Conservation (phyloP, 2,888 invertebrate genomes). For the Cephus spinipes region DNA sequence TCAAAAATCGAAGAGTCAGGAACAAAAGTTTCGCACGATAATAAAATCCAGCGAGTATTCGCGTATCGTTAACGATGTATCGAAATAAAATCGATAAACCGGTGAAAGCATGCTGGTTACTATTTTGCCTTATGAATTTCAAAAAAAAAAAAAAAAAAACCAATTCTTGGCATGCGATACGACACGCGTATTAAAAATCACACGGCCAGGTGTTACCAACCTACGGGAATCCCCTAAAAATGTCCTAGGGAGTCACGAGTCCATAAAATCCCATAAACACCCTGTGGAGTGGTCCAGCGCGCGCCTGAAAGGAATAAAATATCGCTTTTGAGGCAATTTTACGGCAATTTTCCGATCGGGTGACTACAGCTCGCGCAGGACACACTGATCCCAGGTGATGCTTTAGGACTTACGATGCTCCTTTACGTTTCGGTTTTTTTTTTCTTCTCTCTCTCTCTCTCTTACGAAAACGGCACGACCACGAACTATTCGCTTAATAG, state of each 20-base stretch:
- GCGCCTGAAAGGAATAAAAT: conserved; percentile 58
- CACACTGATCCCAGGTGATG: conserved; percentile 12
- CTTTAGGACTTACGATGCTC: conserved; percentile 2
- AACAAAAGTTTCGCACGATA: neutral
- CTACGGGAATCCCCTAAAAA: conserved; percentile 11
- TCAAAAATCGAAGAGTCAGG: neutral
- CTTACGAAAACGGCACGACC: conserved; percentile 15
- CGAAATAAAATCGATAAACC: neutral
- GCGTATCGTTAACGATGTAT: neutral
- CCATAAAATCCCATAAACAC: conserved; percentile 56
- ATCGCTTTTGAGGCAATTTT: conserved; percentile 64
- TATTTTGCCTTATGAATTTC: neutral
- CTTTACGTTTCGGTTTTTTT: neutral
- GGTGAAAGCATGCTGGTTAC: too few species aligned
- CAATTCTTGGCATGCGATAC: neutral
- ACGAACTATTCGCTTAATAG: conserved; percentile 15
- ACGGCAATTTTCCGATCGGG: conserved; percentile 64
- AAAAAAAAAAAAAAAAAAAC: neutral
- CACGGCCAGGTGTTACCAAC: conserved; percentile 13
- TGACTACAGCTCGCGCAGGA: conserved; percentile 36
- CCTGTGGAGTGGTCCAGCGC: conserved; percentile 34
- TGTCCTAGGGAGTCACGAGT: conserved; percentile 21
- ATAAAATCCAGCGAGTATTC: neutral
- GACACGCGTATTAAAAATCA: neutral
- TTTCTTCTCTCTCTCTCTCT: neutral